Evolutionary conservation across 2,888 invertebrate genomes (phyloP), one percentile per base, ranked within the genome.

Genomic region (Cerceris rybyensis): DNA sequence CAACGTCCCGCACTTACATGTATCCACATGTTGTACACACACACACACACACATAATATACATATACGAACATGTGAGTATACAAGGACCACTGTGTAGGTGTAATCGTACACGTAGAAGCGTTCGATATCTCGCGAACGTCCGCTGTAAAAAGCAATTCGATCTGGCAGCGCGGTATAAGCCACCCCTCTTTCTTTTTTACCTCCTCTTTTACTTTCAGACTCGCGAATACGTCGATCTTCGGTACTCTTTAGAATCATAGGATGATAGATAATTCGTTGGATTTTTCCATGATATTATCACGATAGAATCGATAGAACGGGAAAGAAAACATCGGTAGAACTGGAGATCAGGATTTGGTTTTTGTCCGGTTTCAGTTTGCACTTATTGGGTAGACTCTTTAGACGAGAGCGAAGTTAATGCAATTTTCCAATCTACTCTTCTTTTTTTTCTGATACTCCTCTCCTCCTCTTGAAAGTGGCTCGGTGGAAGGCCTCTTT

Each of bases 61-160:
- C 85, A 83, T 84, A 81, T 42, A 61, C 52, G 63, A 16, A 65
- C 42, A 42, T 14, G 65, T 11, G 14, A 16, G 9, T 52, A 46
- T 49, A 61, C 57, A 70, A n/a, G 52, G 64, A 61, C 72, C 75
- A 52, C 17, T 46, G 54, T 43, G 73, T 58, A 46, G n/a, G 39
- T 50, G 11, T 14, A 72, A 74, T 74, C 77, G 78, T 74, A 72
- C 70, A 73, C 75, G 66, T 57, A 77, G 80, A 80, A 82, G 76
- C 88, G 85, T 87, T 86, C 86, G 87, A 89, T 89, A 88, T 87
- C 82, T 88, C 87, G 87, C 86, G 87, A 87, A 85, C 86, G 85
- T 87, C 83, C 87, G 84, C 85, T 80, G 80, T 83, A 81, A 85
- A 88, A 88, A 86, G 89, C 88, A 90, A 90, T 89, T 88, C 87